A percentile compares a stretch with the other conserved stretches of the same genome.
phyloP scores from a whole-genome alignment of 2,113 vertebrate species.

The Canis aureus region DNA sequence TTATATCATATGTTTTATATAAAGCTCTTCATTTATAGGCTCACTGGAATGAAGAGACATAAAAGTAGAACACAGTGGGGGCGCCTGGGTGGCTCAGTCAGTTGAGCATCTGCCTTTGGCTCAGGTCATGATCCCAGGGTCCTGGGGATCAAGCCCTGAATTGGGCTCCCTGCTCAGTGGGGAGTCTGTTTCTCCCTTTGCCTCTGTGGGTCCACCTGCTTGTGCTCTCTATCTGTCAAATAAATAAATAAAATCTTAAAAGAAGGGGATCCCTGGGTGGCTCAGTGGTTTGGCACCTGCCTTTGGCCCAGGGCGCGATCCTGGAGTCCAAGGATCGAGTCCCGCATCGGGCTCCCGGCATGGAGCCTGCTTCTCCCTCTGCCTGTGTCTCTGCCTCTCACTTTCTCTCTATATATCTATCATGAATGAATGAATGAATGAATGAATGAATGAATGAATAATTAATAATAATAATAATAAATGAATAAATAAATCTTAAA shows the following conservation, averaged over 20 bases:
- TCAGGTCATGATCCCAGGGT: not conserved
- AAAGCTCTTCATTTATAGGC: not conserved
- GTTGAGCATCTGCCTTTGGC: not conserved
- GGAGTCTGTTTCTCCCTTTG: not conserved
- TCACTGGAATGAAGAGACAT: not conserved
- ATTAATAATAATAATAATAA: no score
- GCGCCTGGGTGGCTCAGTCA: no score
- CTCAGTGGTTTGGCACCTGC: no score
- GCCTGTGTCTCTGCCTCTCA: no score
- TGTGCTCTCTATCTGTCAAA: not conserved
- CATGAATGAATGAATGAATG: no score
- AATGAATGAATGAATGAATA: no score
- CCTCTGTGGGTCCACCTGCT: not conserved
- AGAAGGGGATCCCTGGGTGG: not conserved
- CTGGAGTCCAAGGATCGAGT: no score
- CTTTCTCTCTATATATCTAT: no score
- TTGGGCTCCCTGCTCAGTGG: not conserved
- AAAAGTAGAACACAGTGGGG: not conserved
- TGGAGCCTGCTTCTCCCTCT: no score
- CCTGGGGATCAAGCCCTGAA: not conserved
- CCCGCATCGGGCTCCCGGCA: no score
- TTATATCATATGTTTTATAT: not conserved
- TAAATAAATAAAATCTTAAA: not conserved
- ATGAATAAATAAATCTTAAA: not conserved
- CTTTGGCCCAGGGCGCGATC: no score